Evolutionary conservation across 2,797 vertebrate species (phyloP).

Genomic region (Scyliorhinus canicula): DNA sequence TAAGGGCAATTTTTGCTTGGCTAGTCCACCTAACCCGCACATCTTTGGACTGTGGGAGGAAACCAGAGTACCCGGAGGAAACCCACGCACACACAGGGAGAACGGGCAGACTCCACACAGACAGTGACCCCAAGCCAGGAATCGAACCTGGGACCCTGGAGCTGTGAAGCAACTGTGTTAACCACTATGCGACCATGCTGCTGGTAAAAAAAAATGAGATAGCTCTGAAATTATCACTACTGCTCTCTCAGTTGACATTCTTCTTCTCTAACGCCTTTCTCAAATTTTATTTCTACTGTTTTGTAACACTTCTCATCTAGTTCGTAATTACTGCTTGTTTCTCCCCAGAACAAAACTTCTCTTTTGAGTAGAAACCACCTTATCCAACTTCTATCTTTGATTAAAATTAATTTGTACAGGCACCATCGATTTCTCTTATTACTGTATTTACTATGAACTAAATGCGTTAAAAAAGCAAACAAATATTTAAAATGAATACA

Average conservation of each 20-base stretch:
- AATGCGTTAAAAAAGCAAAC: background rate
- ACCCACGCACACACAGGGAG: no score
- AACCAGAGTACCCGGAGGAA: no score
- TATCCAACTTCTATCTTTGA: background rate
- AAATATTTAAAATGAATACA: background rate
- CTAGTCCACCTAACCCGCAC: no score
- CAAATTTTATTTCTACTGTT: background rate
- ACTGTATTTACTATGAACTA: background rate
- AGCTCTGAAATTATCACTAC: background rate
- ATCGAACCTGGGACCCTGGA: no score
- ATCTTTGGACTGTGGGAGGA: no score
- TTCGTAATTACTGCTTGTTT: background rate
- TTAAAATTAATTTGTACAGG: background rate
- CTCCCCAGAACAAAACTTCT: background rate
- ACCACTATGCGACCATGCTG: no score
- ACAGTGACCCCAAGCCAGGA: no score
- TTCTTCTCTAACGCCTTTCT: background rate
- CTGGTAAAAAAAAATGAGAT: no score
- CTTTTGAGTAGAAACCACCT: background rate
- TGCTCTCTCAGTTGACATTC: background rate
- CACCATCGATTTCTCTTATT: background rate
- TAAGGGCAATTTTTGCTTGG: no score
- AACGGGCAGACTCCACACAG: no score
- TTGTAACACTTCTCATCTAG: background rate
- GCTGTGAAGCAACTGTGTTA: no score